phyloP scores from a whole-genome alignment of 1,140 invertebrate genomes.

The Chrysomallon squamiferum region DNA sequence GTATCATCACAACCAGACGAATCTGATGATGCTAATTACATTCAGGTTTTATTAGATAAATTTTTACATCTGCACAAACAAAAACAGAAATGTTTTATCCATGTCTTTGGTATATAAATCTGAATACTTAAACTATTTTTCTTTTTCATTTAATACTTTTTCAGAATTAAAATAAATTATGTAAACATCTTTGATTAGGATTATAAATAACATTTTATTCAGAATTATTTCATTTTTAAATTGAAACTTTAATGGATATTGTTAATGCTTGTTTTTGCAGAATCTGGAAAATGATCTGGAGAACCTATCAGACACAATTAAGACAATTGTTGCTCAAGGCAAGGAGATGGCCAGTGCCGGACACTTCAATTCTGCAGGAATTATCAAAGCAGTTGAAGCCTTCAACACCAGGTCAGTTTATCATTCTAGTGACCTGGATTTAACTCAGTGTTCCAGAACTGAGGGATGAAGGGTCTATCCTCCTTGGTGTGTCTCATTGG shows the following conservation, averaged over 20 bases:
- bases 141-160: background rate
- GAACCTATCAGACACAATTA: conserved; percentile 92
- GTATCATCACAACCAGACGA: too few species aligned
- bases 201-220: too few species aligned
- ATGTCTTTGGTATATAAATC: background rate
- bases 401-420: conserved; percentile 73
- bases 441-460: too few species aligned
- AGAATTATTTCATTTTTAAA: too few species aligned
- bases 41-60: too few species aligned
- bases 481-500: background rate
- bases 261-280: conserved; percentile 61
- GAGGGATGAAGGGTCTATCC: too few species aligned
- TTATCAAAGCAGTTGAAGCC: conserved; percentile 78
- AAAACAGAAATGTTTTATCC: too few species aligned
- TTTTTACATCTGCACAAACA: too few species aligned
- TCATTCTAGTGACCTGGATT: too few species aligned
- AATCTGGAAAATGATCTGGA: conserved; percentile 94
- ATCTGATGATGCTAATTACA: too few species aligned
- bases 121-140: background rate
- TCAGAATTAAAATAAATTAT: background rate
- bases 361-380: conserved; percentile 90
- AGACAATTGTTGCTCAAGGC: conserved; percentile 89
- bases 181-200: background rate
- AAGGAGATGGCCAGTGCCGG: conserved; percentile 89
- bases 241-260: too few species aligned